Evolutionary conservation across 2,113 vertebrate species (phyloP), one percentile per base, ranked within the genome.

Genomic region (Grammomys surdaster): DNA sequence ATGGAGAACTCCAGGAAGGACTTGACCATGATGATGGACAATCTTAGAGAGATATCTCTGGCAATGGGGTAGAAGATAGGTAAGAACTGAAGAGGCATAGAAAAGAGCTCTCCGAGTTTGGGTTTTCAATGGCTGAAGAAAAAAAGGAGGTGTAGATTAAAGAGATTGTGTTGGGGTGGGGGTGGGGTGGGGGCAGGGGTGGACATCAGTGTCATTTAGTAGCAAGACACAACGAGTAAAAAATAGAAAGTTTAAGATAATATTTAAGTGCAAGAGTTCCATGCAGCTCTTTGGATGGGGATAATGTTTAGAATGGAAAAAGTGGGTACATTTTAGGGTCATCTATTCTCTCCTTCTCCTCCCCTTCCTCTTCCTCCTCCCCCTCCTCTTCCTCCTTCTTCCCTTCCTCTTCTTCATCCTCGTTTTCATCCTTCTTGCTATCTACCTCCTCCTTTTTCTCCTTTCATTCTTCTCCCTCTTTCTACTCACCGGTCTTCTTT

Each of bases 281-380:
- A 6, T 1, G 0, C 24, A 43, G 17, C 28, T n/a, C 0, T 4
- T 4, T 5, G 16, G 6, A 65, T 28, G 24, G 33, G 43, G 72
- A 20, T 14, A 22, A 17, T 54, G 26, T 36, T 80, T 14, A 2
- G 54, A 40, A 63, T 28, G 26, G 1, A n/a, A 70, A 14, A 11
- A 48, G 24, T 13, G 11, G 2, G n/a, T 51, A 36, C n/a, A 12
- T 36, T 63, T 31, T 40, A 58, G 28, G 8, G 4, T 13, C 40
- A 31, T 1, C 3, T 24, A 36, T 31, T 86, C 46, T 76, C 4
- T 33, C 33, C 1, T 31, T 28, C 28, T 9, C 69, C 9, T 7
- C 19, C 24, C 16, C 54, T 0, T 16, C 14, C 14, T 36, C 73
- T 2, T 60, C 11, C n/a, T 26, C 33, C 36, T 60, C 56, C 43